Conservation (phyloP, 2,113 vertebrate genomes). For the Melospiza melodia region DNA sequence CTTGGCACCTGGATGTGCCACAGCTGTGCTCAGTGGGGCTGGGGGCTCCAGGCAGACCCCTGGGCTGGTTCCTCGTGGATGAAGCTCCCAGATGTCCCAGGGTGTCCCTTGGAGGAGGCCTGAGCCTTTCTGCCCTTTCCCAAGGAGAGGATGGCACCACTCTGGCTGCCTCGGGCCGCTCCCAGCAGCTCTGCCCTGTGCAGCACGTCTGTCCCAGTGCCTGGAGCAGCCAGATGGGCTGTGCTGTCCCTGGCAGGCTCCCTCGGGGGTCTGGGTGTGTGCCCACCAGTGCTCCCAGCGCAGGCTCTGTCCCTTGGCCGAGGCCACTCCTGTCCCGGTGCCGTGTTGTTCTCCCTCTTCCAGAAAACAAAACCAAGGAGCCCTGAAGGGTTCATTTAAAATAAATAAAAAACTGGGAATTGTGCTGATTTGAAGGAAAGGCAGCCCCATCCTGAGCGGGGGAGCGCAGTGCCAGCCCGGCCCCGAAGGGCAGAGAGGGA, state of each 20-base stretch:
- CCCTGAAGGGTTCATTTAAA: constrained; percentile 64
- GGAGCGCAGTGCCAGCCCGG: neutral
- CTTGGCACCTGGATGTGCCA: rapidly evolving
- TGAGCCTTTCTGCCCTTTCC: neutral
- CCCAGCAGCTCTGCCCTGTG: rapidly evolving
- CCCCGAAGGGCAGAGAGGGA: constrained; percentile 67
- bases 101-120: neutral
- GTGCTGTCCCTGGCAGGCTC: rapidly evolving
- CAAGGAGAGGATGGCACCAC: rapidly evolving
- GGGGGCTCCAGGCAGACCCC: neutral
- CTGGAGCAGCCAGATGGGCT: neutral
- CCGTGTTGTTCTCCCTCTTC: neutral
- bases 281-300: neutral
- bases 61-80: rapidly evolving
- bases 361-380: constrained; percentile 29
- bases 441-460: neutral
- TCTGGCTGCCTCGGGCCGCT: neutral
- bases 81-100: neutral
- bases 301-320: neutral
- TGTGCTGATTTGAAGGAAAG: constrained; percentile 41
- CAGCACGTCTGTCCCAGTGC: rapidly evolving
- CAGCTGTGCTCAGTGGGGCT: rapidly evolving
- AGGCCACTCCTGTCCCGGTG: neutral
- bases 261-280: rapidly evolving
- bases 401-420: constrained; percentile 46